A percentile compares a stretch with the other conserved stretches of the same genome.
phyloP scores from a whole-genome alignment of 2,113 vertebrate genomes.

The Agelaius tricolor region DNA sequence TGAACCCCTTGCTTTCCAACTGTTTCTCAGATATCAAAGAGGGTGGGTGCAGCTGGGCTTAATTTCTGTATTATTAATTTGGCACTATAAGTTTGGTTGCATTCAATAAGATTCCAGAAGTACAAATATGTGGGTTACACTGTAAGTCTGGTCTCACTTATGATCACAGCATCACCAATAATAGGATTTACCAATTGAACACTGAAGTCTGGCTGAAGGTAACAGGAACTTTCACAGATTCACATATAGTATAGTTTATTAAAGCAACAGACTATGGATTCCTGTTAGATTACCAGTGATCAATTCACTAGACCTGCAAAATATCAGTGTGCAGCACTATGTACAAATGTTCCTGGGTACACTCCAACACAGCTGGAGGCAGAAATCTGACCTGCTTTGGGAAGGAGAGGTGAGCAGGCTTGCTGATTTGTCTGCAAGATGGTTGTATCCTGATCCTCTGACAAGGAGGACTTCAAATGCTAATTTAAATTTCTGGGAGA shows the following conservation, averaged over 20 bases:
- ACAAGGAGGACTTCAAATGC: neutral
- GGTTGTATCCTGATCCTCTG: neutral
- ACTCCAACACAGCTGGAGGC: neutral
- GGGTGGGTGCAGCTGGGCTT: neutral
- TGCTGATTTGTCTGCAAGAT: neutral
- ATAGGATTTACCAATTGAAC: neutral
- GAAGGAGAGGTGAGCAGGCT: neutral
- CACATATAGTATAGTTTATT: neutral
- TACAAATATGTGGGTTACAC: neutral
- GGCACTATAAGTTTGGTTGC: neutral
- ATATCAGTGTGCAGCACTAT: too few relatives aligned
- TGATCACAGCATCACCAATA: neutral
- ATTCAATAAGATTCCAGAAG: neutral
- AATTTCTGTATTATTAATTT: neutral
- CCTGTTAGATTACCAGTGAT: neutral
- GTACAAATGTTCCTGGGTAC: neutral
- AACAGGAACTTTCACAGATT: neutral
- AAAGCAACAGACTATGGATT: neutral
- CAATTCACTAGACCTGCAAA: neutral
- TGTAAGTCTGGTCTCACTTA: neutral
- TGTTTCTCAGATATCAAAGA: neutral
- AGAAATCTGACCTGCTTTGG: neutral
- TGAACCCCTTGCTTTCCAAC: rapidly evolving
- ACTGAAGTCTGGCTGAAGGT: neutral
- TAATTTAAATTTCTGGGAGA: neutral